Evolutionary conservation across 1,140 invertebrate genomes (phyloP), one percentile per base, ranked within the genome.

Genomic region (Galendromus occidentalis): DNA sequence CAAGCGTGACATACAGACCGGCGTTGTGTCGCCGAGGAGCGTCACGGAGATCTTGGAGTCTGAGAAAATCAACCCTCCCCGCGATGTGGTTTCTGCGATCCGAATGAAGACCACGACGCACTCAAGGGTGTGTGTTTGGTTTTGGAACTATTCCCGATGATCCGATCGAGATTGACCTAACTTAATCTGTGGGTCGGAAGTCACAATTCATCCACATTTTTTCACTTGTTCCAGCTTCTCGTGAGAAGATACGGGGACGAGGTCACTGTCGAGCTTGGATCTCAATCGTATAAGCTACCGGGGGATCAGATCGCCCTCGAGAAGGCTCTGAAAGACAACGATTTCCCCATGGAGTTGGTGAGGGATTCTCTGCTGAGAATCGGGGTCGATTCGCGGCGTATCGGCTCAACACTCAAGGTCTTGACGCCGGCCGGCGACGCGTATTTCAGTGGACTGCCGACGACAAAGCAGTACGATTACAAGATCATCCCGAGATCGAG

Each of bases 401-500:
- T 59, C 25, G 51, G 51, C 6, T 20, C 51, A 59, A 25, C 25
- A 5, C 22, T 59, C 14, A 17, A 22, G 14, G 17, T 59, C 6
- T 9, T 59, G 22, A 29, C 33, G 51, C 51, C 51, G 25, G 51
- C 17, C 22, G 51, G 51, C 25, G 51, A 59, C 14, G 20, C 51
- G n/a, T 59, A 59, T 9, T 33, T 59, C 33, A 59, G 51, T 22
- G 51, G 51, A 59, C 22, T 59, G 33, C 51, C 51, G 33, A 33
- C 33, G 14, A 59, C 51, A 1, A 59, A 25, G 33, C 51, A 59
- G 33, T 59, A 59, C 51, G 25, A 59, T 6, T 59, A 59, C 51
- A 59, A 59, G 22, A 59, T 59, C 33, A 22, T 29, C 4, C 2
- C 51, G 1, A 33, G 51, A 6, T 25, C 33, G 4, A 33, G 51